These are phyloP conservation scores for Ellobium chinense DNA, from an alignment of 2,888 invertebrate species.

Conservation along the genomic window DNA sequence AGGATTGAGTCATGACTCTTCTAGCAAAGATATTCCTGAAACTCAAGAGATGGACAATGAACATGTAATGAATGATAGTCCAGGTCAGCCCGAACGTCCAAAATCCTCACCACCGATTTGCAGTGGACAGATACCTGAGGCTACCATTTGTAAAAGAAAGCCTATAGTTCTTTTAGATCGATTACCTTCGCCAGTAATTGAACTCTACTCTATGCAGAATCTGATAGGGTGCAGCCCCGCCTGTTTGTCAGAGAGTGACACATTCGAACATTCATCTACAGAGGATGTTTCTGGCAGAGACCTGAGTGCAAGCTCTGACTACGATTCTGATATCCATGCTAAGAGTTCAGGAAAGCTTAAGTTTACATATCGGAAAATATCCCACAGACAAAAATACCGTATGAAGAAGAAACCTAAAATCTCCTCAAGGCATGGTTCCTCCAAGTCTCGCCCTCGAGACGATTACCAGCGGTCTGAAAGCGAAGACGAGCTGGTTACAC, in stretches of 20 bases:
- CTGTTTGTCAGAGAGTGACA: neutral
- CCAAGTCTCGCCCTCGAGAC: neutral
- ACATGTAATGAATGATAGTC: too few relatives aligned
- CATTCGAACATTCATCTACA: neutral
- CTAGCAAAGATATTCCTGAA: neutral
- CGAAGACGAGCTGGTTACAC: neutral
- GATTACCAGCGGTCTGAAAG: neutral
- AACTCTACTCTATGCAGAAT: constrained; percentile 18
- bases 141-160: neutral
- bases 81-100: neutral
- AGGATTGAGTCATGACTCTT: neutral
- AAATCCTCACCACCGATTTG: constrained; percentile 26
- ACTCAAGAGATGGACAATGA: neutral
- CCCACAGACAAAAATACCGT: neutral
- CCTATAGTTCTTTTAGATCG: constrained; percentile 35
- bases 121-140: neutral
- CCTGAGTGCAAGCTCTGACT: constrained; percentile 19
- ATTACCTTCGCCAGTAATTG: constrained; percentile 34
- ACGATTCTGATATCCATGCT: constrained; percentile 1
- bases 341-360: constrained; percentile 25
- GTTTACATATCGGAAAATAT: constrained; percentile 29
- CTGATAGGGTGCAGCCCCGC: neutral
- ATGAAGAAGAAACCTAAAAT: neutral
- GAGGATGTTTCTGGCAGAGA: constrained; percentile 16
- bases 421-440: too few relatives aligned